Evolutionary conservation across 2,888 invertebrate genomes (phyloP).

Genomic region (Eristalis arbustorum): DNA sequence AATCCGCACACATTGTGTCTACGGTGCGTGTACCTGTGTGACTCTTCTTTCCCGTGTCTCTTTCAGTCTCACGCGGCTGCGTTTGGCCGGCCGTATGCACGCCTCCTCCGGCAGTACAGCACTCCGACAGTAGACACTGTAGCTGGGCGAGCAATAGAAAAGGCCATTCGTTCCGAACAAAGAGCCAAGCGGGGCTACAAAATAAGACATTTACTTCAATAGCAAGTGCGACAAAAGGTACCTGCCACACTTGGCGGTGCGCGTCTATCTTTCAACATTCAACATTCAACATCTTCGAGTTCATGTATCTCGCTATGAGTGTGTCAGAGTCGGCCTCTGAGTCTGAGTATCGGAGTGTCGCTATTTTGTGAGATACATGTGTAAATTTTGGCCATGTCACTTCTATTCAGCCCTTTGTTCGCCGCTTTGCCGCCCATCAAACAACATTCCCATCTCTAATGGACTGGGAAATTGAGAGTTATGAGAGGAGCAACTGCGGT

Average conservation of each 20-base stretch:
- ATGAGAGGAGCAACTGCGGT: constrained; percentile 59
- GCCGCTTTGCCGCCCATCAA: constrained; percentile 65
- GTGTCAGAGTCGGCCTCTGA: neutral
- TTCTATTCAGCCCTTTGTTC: constrained; percentile 66
- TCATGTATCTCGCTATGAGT: neutral
- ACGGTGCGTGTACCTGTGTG: constrained; percentile 52
- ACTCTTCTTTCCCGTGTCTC: constrained; percentile 23
- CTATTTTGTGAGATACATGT: constrained; percentile 66
- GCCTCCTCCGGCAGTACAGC: constrained; percentile 27
- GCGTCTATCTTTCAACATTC: constrained; percentile 35
- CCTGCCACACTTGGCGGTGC: constrained; percentile 47
- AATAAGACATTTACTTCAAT: constrained; percentile 69
- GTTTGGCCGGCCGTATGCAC: constrained; percentile 43
- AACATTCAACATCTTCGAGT: constrained; percentile 10
- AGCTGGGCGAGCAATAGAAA: too few relatives aligned
- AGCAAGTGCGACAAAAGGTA: constrained; percentile 64
- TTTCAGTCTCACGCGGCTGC: neutral
- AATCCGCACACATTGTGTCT: constrained; percentile 59
- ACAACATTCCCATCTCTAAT: constrained; percentile 54
- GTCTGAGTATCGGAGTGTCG: constrained; percentile 30
- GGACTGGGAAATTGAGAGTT: constrained; percentile 64
- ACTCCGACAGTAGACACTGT: too few relatives aligned
- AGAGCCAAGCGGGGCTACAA: constrained; percentile 45
- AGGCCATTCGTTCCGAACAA: constrained; percentile 63
- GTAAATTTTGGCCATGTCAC: constrained; percentile 70